These are phyloP conservation scores for Sinocyclocheilus anophthalmus DNA, from an alignment of 2,113 vertebrate species.

Conservation along the genomic window DNA sequence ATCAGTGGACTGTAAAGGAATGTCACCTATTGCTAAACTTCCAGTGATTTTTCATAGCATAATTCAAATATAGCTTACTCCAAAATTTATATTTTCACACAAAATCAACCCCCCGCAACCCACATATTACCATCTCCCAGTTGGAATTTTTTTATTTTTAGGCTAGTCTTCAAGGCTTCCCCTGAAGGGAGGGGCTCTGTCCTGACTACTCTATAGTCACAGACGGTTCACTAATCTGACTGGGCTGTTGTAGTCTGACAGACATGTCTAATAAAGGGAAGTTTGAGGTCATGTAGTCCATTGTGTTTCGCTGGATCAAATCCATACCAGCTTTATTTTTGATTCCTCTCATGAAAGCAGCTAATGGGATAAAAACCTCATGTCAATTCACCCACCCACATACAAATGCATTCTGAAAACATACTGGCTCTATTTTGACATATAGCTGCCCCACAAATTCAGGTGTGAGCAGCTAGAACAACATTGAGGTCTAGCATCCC, in stretches of 20 bases:
- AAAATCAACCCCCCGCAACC: no score
- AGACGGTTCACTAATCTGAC: constrained; percentile 17
- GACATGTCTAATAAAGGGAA: constrained; percentile 13
- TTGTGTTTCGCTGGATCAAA: constrained; percentile 12
- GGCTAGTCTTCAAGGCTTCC: not conserved
- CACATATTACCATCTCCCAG: no score
- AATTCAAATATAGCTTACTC: no score
- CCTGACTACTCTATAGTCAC: not conserved
- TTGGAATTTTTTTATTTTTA: no score
- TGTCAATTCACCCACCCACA: not conserved
- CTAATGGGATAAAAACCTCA: constrained; percentile 18
- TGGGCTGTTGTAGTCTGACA: not conserved
- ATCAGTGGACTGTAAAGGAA: no score
- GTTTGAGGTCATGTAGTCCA: constrained; percentile 26
- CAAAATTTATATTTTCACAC: no score
- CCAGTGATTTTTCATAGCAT: no score
- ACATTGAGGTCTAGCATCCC: constrained; percentile 57
- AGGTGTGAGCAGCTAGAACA: constrained; percentile 32
- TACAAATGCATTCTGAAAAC: not conserved
- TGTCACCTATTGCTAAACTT: no score
- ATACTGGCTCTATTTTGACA: constrained; percentile 16
- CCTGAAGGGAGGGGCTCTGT: not conserved
- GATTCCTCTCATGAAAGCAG: constrained; percentile 20
- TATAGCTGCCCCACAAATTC: constrained; percentile 23
- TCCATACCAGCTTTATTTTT: constrained; percentile 21